Conservation (phyloP, 2,113 vertebrate genomes). For the Limanda limanda region DNA sequence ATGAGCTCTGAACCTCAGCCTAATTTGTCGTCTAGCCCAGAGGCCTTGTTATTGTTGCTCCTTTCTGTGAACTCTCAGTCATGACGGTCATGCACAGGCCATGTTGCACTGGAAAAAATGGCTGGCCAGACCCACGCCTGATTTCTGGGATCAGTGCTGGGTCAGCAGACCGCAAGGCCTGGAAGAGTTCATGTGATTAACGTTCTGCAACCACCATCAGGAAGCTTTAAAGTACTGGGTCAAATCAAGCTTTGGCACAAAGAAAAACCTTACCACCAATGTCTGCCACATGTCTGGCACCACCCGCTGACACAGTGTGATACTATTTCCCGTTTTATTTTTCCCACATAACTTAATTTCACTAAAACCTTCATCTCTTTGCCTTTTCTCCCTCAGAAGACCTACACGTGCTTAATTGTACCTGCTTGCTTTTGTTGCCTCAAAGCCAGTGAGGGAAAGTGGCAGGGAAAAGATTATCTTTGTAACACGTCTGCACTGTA, state of each 20-base stretch:
- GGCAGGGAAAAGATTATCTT: slow-evolving; percentile 76
- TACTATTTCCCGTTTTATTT: slow-evolving; percentile 38
- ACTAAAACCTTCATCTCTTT: slow-evolving; percentile 8
- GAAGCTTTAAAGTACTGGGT: slow-evolving; percentile 58
- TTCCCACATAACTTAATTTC: slow-evolving; percentile 40
- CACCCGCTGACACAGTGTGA: slow-evolving; percentile 39
- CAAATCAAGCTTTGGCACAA: slow-evolving; percentile 57
- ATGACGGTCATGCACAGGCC: slow-evolving; percentile 16
- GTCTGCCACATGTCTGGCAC: slow-evolving; percentile 64
- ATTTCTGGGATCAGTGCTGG: slow-evolving; percentile 62
- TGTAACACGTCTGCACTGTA: slow-evolving; percentile 72
- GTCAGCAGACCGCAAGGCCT: slow-evolving; percentile 60
- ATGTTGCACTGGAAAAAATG: neutral
- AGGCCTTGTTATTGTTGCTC: slow-evolving; percentile 5
- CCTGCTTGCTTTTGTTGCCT: slow-evolving; percentile 64
- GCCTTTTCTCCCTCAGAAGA: neutral
- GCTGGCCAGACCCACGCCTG: slow-evolving; percentile 25
- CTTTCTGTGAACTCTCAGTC: slow-evolving; percentile 26
- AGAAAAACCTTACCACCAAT: slow-evolving; percentile 37
- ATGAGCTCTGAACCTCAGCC: neutral
- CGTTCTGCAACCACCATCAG: slow-evolving; percentile 48
- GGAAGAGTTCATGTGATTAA: slow-evolving; percentile 57
- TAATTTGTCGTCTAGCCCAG: neutral
- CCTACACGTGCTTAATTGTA: slow-evolving; percentile 60
- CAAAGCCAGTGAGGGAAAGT: slow-evolving; percentile 59